These are phyloP conservation scores for Balaenoptera acutorostrata DNA, from an alignment of 2,113 vertebrate genomes.

Conservation along the genomic window DNA sequence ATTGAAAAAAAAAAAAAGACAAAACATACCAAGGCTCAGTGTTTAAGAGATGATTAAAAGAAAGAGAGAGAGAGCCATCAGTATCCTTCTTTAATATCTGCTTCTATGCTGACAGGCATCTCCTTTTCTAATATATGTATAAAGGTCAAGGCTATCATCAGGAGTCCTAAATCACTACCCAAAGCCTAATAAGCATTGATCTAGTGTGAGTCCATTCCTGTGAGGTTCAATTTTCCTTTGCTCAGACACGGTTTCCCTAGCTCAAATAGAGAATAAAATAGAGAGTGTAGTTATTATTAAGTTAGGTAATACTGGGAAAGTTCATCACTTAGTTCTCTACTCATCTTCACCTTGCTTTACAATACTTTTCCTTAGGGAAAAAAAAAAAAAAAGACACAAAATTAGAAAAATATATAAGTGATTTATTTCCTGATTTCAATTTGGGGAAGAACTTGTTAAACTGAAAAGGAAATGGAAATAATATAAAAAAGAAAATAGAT, in stretches of 20 bases:
- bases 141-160: not conserved
- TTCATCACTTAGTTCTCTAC: not conserved
- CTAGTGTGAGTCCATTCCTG: not conserved
- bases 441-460: not conserved
- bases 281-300: not conserved
- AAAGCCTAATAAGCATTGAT: not conserved
- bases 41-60: not conserved
- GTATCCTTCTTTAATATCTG: not conserved
- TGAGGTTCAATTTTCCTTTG: not conserved
- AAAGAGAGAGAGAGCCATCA: not conserved
- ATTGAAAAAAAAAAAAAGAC: not conserved
- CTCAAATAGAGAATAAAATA: not conserved
- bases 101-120: not conserved
- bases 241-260: not conserved
- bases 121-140: not conserved
- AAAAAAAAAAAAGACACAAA: not conserved
- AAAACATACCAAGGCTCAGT: not conserved
- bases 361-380: accelerated
- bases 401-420: not conserved
- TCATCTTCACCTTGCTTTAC: not conserved
- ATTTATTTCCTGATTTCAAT: not conserved
- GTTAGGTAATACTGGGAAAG: not conserved
- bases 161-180: not conserved
- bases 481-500: not conserved
- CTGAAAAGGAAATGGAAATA: not conserved